Evolutionary conservation across 1,140 invertebrate genomes (phyloP), one percentile per base, ranked within the genome.

Genomic region (Cryptotermes secundus): DNA sequence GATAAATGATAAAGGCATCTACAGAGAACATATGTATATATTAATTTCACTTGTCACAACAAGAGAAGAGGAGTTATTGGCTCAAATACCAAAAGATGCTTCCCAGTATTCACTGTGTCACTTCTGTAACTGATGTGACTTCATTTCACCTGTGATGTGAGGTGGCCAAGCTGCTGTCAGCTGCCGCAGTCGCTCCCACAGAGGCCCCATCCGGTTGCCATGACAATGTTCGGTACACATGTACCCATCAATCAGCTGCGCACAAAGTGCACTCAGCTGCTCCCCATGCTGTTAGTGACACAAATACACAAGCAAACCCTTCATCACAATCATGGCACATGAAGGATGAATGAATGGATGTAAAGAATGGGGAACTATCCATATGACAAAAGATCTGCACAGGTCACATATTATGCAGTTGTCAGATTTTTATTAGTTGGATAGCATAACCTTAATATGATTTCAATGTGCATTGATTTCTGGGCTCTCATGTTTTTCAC

Each of bases 181-280:
- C 72, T 87, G 87, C 84, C 88, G 88, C 80, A 89, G 85, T 85
- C 87, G 86, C 59, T 85, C 86, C 79, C 87, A 87, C 45, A 89
- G 85, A 87, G 81, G 81, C 42, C 81, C 35, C 80, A 88, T 88
- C 82, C 87, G 83, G 79, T 81, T 86, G 86, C 65, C 87, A 84
- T 53, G 88, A 87, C n/a, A 72, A 72, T 72, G 59, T 72, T 72
- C 59, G 59, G 59, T 72, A 72, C 87, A 86, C 80, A 86, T 86
- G 85, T 88, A 85, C 83, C 85, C 88, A 59, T 87, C 85, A 38
- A 87, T 86, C 85, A 89, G 84, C 38, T 87, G 86, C 22, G 87
- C 86, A 83, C 87, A 88, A 80, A 87, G 85, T 83, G 87, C 85
- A 34, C 86, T 84, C 49, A 88, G 86, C 80, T 88, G 88, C 42